phyloP scores from a whole-genome alignment of 2,888 invertebrate species.

The Protophormia terraenovae region DNA sequence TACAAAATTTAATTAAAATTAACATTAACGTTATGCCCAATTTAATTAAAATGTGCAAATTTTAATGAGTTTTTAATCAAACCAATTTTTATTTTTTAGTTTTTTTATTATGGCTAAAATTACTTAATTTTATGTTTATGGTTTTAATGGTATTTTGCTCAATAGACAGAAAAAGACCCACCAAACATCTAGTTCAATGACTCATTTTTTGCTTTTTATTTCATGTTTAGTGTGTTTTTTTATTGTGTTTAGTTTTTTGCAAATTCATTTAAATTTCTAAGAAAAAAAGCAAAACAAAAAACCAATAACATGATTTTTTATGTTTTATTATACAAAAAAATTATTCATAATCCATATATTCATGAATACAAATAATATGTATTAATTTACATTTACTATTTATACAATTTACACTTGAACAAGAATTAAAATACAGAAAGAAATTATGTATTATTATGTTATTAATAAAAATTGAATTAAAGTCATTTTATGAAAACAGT shows the following conservation, averaged over 20 bases:
- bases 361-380: neutral
- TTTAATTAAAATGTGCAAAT: neutral
- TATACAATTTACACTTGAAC: neutral
- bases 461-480: conserved; percentile 13
- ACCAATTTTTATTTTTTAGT: conserved; percentile 15
- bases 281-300: conserved; percentile 14
- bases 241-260: no score
- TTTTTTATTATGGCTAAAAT: conserved; percentile 21
- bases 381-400: conserved; percentile 13
- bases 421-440: conserved; percentile 12
- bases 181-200: conserved; percentile 55
- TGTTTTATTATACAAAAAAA: neutral
- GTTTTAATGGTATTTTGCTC: neutral
- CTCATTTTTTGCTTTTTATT: conserved; percentile 51
- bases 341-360: neutral
- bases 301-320: neutral
- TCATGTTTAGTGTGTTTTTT: no score
- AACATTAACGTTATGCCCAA: neutral
- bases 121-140: conserved; percentile 8
- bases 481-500: neutral
- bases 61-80: conserved; percentile 37
- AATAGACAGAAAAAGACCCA: neutral
- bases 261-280: conserved; percentile 33
- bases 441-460: neutral
- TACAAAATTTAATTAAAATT: neutral